These are phyloP conservation scores for Allygus modestus DNA, from an alignment of 2,888 invertebrate species.

Conservation along the genomic window DNA sequence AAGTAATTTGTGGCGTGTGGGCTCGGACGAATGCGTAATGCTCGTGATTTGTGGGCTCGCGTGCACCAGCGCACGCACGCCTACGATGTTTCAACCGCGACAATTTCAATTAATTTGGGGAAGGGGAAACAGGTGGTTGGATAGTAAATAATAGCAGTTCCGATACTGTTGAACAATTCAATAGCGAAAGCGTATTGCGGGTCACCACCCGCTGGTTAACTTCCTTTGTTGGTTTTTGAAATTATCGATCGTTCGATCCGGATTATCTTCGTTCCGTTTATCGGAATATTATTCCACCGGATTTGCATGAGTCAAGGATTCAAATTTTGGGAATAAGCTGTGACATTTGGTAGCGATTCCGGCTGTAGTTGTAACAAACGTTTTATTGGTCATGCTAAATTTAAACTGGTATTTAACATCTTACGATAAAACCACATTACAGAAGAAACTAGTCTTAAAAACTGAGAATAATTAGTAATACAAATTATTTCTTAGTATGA, in stretches of 20 bases:
- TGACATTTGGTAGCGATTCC: not conserved
- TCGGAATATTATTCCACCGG: not conserved
- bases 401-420: no score
- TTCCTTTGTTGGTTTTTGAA: not conserved
- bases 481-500: no score
- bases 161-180: no score
- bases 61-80: not conserved
- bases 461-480: no score
- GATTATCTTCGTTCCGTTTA: not conserved
- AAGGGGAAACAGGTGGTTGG: not conserved
- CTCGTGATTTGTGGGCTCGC: constrained; percentile 1
- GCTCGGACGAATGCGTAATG: not conserved
- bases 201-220: no score
- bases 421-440: no score
- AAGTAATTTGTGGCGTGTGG: constrained; percentile 22
- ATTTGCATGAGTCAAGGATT: constrained; percentile 11
- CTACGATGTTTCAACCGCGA: not conserved
- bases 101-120: not conserved
- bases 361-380: no score
- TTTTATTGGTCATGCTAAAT: no score
- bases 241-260: not conserved
- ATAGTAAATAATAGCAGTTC: not conserved
- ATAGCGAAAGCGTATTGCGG: no score
- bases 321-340: not conserved
- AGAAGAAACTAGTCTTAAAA: no score